phyloP scores from a whole-genome alignment of 2,797 vertebrate species.

The Eidolon dupreanum region DNA sequence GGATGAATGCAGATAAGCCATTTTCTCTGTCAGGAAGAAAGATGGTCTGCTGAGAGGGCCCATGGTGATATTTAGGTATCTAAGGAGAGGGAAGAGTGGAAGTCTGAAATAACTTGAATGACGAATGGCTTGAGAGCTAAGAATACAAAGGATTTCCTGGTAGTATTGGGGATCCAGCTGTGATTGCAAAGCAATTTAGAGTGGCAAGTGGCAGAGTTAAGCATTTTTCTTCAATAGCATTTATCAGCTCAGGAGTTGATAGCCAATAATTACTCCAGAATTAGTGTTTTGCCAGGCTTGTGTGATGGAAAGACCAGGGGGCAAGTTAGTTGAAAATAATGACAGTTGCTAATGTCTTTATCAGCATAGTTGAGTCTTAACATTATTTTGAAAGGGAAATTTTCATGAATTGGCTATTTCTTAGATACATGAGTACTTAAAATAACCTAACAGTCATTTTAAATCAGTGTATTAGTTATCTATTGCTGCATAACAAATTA shows the following conservation, averaged over 20 bases:
- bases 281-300: not conserved
- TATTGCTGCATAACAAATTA: not conserved
- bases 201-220: not conserved
- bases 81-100: not conserved
- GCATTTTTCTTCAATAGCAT: not conserved
- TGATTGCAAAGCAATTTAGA: not conserved
- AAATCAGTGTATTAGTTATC: not conserved
- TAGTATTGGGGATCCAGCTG: not conserved
- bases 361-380: not conserved
- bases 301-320: not conserved
- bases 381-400: slow-evolving; percentile 3
- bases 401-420: not conserved
- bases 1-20: not conserved
- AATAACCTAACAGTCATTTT: not conserved
- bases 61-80: not conserved
- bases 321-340: not conserved
- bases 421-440: not conserved
- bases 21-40: not conserved
- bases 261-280: not conserved
- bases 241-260: not conserved
- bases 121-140: not conserved
- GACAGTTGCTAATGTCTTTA: not conserved
- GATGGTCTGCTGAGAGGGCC: not conserved
- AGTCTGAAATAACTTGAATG: not conserved
- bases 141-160: not conserved